These are phyloP conservation scores for Drosophila vallismaia DNA, from an alignment of 2,888 invertebrate genomes.

Conservation along the genomic window DNA sequence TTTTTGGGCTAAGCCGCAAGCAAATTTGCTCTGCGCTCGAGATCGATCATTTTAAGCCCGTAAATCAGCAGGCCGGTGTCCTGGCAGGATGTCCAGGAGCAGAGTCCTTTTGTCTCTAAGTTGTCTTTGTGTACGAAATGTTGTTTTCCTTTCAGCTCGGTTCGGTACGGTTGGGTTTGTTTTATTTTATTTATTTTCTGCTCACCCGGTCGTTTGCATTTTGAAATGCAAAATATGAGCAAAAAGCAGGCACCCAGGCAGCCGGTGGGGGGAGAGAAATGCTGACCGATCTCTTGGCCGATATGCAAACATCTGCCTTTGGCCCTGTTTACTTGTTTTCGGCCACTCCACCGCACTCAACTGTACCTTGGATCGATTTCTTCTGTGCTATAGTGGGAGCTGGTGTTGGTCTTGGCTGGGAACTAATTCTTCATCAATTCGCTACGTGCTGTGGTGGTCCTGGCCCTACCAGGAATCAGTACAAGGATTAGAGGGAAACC, in stretches of 20 bases:
- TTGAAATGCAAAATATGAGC: slow-evolving; percentile 70
- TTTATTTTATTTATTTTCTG: slow-evolving; percentile 29
- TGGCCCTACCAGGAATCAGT: slow-evolving; percentile 34
- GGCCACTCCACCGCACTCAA: slow-evolving; percentile 25
- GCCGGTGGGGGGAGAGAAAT: slow-evolving; percentile 49
- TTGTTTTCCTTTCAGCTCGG: slow-evolving; percentile 50
- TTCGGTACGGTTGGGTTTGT: slow-evolving; percentile 31
- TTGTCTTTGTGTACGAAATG: slow-evolving; percentile 15
- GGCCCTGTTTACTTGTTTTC: slow-evolving; percentile 33
- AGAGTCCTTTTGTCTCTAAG: slow-evolving; percentile 48
- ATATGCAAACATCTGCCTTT: slow-evolving; percentile 75
- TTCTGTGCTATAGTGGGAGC: slow-evolving; percentile 1
- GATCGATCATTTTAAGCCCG: slow-evolving; percentile 62
- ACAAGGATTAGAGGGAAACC: slow-evolving; percentile 57
- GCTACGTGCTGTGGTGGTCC: slow-evolving; percentile 57
- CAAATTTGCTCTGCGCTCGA: slow-evolving; percentile 61
- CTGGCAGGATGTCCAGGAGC: slow-evolving; percentile 38
- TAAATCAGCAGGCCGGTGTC: slow-evolving; percentile 36
- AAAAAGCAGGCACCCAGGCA: neutral
- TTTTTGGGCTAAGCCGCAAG: slow-evolving; percentile 56
- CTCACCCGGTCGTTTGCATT: slow-evolving; percentile 59
- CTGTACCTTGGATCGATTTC: slow-evolving; percentile 52
- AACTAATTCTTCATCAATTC: slow-evolving; percentile 55
- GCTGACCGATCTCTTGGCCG: slow-evolving; percentile 60
- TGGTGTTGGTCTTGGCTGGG: slow-evolving; percentile 2